A percentile compares a stretch with the other conserved stretches of the same genome.
Conservation (phyloP, 1,140 invertebrate species). For the Psilanteris sp. region DNA sequence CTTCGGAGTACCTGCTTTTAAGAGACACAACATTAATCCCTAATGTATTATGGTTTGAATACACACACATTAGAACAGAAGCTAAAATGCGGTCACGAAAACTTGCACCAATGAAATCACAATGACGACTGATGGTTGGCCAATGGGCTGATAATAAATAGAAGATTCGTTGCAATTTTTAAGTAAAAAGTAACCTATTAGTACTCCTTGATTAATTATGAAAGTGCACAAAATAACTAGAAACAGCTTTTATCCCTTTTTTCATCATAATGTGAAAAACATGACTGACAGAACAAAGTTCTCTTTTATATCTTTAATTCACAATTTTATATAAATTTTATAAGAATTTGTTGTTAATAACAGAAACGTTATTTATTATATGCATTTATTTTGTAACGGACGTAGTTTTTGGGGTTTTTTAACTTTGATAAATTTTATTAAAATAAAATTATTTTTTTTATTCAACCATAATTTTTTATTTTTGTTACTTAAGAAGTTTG, state of each 20-base stretch:
- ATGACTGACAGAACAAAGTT: too few relatives aligned
- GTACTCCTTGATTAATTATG: background rate
- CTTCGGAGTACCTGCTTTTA: slow-evolving; percentile 92
- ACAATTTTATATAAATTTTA: background rate
- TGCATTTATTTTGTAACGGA: slow-evolving; percentile 4
- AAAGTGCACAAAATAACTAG: slow-evolving; percentile 1
- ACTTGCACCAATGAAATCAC: slow-evolving; percentile 91
- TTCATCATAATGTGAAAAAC: too few relatives aligned
- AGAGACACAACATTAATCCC: slow-evolving; percentile 95
- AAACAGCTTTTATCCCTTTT: too few relatives aligned
- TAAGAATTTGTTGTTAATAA: background rate
- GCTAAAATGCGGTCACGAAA: slow-evolving; percentile 89
- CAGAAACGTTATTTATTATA: background rate
- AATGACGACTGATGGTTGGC: slow-evolving; percentile 84
- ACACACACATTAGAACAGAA: slow-evolving; percentile 92
- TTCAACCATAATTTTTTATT: background rate
- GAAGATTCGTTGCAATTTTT: background rate
- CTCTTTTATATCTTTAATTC: background rate
- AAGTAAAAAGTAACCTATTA: background rate
- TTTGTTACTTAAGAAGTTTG: too few relatives aligned
- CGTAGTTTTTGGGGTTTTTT: background rate
- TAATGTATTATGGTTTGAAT: slow-evolving; percentile 96
- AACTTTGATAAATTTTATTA: background rate
- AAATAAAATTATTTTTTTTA: too few relatives aligned
- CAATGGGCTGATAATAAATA: slow-evolving; percentile 70